Evolutionary conservation across 2,888 invertebrate species (phyloP), one percentile per base, ranked within the genome.

Genomic region (Oxytorus armatus): DNA sequence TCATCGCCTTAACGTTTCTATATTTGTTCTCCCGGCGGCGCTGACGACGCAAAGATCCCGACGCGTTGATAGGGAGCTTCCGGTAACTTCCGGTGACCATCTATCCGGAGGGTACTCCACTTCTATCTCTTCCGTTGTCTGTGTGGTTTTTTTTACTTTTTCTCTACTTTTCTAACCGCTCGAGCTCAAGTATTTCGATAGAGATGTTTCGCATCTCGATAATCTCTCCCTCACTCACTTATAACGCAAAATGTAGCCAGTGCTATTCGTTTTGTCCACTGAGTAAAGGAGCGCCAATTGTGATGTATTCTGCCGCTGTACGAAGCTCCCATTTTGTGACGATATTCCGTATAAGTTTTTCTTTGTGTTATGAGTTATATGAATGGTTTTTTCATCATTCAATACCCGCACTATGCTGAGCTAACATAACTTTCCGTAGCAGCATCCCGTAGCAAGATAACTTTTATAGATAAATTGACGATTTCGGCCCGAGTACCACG

Each of bases 1-100:
- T 65, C 25, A 14, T 65, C 57, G 33, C 29, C 44, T 63, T 51
- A 51, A 10, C 39, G 16, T 55, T 77, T 68, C 57, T 51, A 47
- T 53, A 78, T 63, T 78, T 72, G 59, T 47, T 57, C 66, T 68
- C 49, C 21, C 29, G 68, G 66, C 36, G 25, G 18, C 75, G 91
- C 91, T 91, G 91, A 91, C 90, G 89, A 89, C 88, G 86, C 82
- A 87, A 85, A 89, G 91, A 91, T 91, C 87, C 88, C 89, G 83
- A 88, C 86, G 83, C 82, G 82, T 85, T 84, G 91, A 91, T 91
- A 91, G 86, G 84, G 84, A 84, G 79, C 86, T 88, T 86, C 86
- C 86, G 85, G 87, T 42, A 51, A 85, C 83, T 88, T 90, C 89
- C 90, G 87, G 84, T 85, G 69, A 87, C 86, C 87, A 87, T 86